Percentiles rank a stretch among this genome's conserved stretches.
These are phyloP conservation scores for Ptychadena robeensis DNA, from an alignment of 2,797 vertebrate species.

Conservation along the genomic window DNA sequence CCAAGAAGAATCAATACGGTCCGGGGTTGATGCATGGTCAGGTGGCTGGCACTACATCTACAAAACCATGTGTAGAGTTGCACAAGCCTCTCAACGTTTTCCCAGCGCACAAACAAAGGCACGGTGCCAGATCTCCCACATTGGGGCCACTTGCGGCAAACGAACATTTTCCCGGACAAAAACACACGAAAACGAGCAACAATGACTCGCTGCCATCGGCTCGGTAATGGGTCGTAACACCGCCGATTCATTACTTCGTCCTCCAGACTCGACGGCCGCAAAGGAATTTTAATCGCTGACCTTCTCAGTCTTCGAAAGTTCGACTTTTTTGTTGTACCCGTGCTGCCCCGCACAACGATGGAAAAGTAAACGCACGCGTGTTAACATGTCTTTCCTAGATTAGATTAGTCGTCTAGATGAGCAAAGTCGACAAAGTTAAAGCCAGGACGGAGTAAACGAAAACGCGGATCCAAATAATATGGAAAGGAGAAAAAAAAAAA, in stretches of 20 bases:
- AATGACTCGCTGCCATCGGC: not conserved
- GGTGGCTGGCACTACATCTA: too few species aligned
- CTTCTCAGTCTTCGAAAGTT: conserved; percentile 37
- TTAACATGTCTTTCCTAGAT: conserved; percentile 49
- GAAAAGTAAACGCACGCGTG: conserved; percentile 33
- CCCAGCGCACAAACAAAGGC: too few species aligned
- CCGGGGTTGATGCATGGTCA: too few species aligned
- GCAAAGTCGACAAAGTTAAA: conserved; percentile 44
- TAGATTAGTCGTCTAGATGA: conserved; percentile 42
- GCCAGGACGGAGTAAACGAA: conserved; percentile 50
- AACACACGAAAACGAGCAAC: not conserved
- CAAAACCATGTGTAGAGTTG: too few species aligned
- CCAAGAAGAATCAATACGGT: too few species aligned
- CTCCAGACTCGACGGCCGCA: conserved; percentile 15
- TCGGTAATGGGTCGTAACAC: conserved; percentile 12
- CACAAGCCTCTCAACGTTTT: too few species aligned
- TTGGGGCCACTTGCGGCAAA: not conserved
- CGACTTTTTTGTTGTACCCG: conserved; percentile 7
- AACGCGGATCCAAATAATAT: conserved; percentile 53
- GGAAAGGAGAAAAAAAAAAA: conserved; percentile 28
- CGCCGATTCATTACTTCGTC: conserved; percentile 2
- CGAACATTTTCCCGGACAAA: not conserved
- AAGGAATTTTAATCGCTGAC: conserved; percentile 49
- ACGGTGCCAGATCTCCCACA: not conserved
- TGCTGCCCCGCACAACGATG: conserved; percentile 6